A percentile compares a stretch with the other conserved stretches of the same genome.
Evolutionary conservation across 2,797 vertebrate genomes (phyloP).

Genomic region (Clarias fuscus): DNA sequence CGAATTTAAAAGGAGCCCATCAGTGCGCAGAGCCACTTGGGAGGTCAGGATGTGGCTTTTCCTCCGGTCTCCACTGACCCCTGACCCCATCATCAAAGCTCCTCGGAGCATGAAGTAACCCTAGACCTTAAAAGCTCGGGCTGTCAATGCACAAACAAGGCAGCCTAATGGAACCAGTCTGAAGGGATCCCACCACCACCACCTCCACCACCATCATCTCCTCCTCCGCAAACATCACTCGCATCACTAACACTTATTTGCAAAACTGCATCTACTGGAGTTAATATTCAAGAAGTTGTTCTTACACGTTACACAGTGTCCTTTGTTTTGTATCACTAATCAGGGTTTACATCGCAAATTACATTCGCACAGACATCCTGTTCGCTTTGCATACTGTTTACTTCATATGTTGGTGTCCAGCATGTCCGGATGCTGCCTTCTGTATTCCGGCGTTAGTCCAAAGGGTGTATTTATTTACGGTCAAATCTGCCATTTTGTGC

Average conservation of each 20-base stretch:
- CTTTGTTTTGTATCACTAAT: background rate
- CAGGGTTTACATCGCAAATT: background rate
- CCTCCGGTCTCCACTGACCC: slow-evolving; percentile 59
- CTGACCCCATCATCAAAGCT: slow-evolving; percentile 56
- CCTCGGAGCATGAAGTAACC: slow-evolving; percentile 64
- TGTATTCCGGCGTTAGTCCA: background rate
- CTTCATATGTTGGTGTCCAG: background rate
- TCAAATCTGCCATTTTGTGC: background rate
- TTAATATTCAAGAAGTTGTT: background rate
- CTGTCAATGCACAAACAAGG: slow-evolving; percentile 51
- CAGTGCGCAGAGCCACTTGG: slow-evolving; percentile 34
- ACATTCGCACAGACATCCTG: background rate
- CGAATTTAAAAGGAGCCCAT: slow-evolving; percentile 52
- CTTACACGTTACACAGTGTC: too few relatives aligned
- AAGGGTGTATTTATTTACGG: background rate
- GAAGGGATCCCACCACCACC: background rate
- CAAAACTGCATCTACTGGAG: background rate
- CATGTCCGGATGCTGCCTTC: background rate
- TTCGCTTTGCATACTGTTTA: background rate
- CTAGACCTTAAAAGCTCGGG: slow-evolving; percentile 55
- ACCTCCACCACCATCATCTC: accelerated
- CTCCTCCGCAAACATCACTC: background rate
- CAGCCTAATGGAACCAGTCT: background rate
- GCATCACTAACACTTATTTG: background rate
- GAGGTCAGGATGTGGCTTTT: slow-evolving; percentile 54